Base-by-base conservation (phyloP, 2,113 vertebrate genomes). In the Amphilophus citrinellus region DNA sequence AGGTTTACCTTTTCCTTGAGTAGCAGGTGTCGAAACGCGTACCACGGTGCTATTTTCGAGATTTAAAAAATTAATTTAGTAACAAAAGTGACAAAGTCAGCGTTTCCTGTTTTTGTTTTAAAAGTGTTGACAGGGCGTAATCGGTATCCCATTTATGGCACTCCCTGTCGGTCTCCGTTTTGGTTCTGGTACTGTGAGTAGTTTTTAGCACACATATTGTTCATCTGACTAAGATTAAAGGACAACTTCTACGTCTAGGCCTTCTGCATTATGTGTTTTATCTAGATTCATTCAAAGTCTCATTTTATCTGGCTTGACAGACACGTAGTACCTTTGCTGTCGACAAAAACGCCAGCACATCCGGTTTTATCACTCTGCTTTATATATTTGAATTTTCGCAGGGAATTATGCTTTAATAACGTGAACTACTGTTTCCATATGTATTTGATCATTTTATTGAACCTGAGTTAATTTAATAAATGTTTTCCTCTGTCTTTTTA, bases 401-500 rank as follows among this genome's bases (percentile, higher is more conserved):
- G 30, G 20, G 10, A 53, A 3, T 20, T 65, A 15, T 65, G 62
- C 6, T 37, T 10, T 35, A 3, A 35, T 35, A 61, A 18, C 10
- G 8, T 20, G 4, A 61, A 0, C 61, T 61, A 32, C 44, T 53
- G 27, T 73, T 18, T 56, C 32, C 20, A 56, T 53, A 20, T 53
- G 30, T 53, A 24, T 53, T 22, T 42, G 7, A 17, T 44, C 9
- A 18, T 76, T 66, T 30, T 47, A 37, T 68, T 7, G 0, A 39
- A 53, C 9, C 3, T 22, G 9, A 24, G 27, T 39, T 3, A 81
- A 79, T n/a, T 61, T 6, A 61, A n/a, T 20, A 8, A 15, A 57
- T 68, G 7, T 77, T 32, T 73, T n/a, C 18, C 47, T 15, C 24
- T 83, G 82, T 3, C 17, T 80, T 73, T 77, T 9, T 3, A 99